Evolutionary conservation across 2,888 invertebrate species (phyloP).

Genomic region (Pseudanteris insignis): DNA sequence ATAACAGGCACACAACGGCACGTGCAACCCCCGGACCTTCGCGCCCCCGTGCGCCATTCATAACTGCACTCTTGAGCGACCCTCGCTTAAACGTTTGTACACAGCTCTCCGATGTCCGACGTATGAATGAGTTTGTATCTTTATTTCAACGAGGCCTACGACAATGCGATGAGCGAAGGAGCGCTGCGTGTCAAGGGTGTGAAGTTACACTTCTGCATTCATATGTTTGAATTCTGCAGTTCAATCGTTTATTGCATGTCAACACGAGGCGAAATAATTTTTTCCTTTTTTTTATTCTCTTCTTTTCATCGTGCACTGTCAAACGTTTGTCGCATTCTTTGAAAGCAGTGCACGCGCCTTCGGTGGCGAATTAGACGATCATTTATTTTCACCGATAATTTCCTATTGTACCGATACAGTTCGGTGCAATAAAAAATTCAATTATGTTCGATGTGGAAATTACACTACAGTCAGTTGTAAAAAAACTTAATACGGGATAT

Average conservation of each 20-base stretch:
- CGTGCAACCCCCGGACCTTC: slow-evolving; percentile 57
- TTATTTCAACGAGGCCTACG: slow-evolving; percentile 23
- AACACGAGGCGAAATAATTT: too few species aligned
- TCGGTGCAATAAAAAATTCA: too few species aligned
- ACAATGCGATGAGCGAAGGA: slow-evolving; percentile 25
- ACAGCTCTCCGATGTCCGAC: slow-evolving; percentile 4
- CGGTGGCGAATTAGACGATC: too few species aligned
- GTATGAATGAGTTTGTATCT: slow-evolving; percentile 26
- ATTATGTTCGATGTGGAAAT: too few species aligned
- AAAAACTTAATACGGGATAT: too few species aligned
- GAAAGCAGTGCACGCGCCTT: too few species aligned
- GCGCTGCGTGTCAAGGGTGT: slow-evolving; percentile 22
- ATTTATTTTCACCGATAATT: too few species aligned
- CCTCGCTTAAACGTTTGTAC: slow-evolving; percentile 19
- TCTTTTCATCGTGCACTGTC: too few species aligned
- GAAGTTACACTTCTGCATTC: slow-evolving; percentile 21
- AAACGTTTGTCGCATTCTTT: too few species aligned
- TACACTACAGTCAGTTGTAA: too few species aligned
- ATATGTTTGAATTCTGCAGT: neutral
- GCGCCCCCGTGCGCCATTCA: slow-evolving; percentile 54
- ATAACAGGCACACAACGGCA: slow-evolving; percentile 61
- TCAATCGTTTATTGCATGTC: slow-evolving; percentile 9
- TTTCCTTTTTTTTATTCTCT: too few species aligned
- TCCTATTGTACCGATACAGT: too few species aligned
- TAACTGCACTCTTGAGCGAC: slow-evolving; percentile 49